phyloP scores from a whole-genome alignment of 2,888 invertebrate species.

The Disparrhopalites patrizii region DNA sequence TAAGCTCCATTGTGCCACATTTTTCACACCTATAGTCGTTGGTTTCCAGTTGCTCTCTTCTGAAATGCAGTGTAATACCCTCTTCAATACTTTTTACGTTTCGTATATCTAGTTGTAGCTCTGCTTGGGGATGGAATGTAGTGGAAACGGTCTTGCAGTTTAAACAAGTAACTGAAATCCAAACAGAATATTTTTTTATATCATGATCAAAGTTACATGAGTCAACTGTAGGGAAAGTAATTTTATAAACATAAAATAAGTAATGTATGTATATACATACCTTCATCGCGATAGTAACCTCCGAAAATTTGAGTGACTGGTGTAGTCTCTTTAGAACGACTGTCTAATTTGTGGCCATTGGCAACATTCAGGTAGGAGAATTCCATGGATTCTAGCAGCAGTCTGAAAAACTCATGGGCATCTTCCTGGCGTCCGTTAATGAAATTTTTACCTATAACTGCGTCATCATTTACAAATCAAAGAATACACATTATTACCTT shows the following conservation, averaged over 20 bases:
- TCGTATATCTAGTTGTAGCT: slow-evolving; percentile 84
- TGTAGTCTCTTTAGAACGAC: slow-evolving; percentile 89
- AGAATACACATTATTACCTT: too few species aligned
- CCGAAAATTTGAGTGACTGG: slow-evolving; percentile 93
- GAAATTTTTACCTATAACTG: slow-evolving; percentile 73
- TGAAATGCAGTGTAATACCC: slow-evolving; percentile 82
- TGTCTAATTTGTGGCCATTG: slow-evolving; percentile 67
- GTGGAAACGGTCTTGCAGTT: slow-evolving; percentile 86
- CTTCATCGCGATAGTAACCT: slow-evolving; percentile 82
- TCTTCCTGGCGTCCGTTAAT: slow-evolving; percentile 92
- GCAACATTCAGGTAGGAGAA: slow-evolving; percentile 75
- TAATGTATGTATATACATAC: slow-evolving; percentile 50
- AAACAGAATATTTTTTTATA: background rate
- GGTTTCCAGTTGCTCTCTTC: slow-evolving; percentile 76
- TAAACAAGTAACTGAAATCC: slow-evolving; percentile 70
- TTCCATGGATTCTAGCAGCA: slow-evolving; percentile 92
- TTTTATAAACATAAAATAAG: too few species aligned
- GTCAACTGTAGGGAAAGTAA: too few species aligned
- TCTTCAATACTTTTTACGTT: slow-evolving; percentile 81
- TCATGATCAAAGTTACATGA: too few species aligned
- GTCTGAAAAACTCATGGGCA: slow-evolving; percentile 93
- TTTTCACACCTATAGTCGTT: slow-evolving; percentile 83
- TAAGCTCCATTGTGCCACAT: slow-evolving; percentile 82
- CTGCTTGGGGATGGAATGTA: slow-evolving; percentile 95
- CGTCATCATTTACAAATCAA: too few species aligned